Conservation (phyloP, 2,797 vertebrate species). For the Helicolenus hilgendorfi region DNA sequence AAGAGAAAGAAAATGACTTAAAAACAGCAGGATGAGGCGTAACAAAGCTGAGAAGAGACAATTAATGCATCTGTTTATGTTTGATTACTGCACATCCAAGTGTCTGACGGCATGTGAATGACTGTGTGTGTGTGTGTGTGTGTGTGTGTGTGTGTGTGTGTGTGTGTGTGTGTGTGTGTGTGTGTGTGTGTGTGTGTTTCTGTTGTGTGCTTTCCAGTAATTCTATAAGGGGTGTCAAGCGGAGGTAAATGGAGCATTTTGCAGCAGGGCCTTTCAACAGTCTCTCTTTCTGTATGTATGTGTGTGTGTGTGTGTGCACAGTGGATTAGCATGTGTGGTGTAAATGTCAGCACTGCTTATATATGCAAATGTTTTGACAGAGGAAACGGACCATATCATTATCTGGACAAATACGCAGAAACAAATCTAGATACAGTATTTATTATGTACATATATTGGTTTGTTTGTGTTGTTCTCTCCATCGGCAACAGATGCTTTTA, state of each 20-base stretch:
- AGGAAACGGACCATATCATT: background rate
- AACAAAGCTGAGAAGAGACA: background rate
- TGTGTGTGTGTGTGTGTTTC: background rate
- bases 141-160: background rate
- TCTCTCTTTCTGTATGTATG: background rate
- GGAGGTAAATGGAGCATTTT: constrained; percentile 58
- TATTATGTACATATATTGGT: background rate
- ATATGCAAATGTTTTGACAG: background rate
- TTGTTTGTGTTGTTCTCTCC: background rate
- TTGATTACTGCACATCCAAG: constrained; percentile 16
- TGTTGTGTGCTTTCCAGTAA: constrained; percentile 30
- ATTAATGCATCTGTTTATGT: constrained; percentile 13
- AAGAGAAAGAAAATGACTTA: constrained; percentile 20
- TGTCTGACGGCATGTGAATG: background rate
- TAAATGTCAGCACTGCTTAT: constrained; percentile 39
- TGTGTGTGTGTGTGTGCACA: background rate
- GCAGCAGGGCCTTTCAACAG: constrained; percentile 14
- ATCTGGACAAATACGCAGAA: background rate
- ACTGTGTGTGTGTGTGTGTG: background rate
- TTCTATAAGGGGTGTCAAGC: constrained; percentile 51
- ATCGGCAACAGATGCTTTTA: background rate
- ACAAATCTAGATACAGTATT: background rate
- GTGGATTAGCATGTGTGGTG: background rate
- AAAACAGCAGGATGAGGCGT: constrained; percentile 8
- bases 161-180: background rate